Percentiles rank a stretch among this genome's conserved stretches.
Evolutionary conservation across 1,140 invertebrate species (phyloP).

Genomic region (Tetragnatha versicolor): DNA sequence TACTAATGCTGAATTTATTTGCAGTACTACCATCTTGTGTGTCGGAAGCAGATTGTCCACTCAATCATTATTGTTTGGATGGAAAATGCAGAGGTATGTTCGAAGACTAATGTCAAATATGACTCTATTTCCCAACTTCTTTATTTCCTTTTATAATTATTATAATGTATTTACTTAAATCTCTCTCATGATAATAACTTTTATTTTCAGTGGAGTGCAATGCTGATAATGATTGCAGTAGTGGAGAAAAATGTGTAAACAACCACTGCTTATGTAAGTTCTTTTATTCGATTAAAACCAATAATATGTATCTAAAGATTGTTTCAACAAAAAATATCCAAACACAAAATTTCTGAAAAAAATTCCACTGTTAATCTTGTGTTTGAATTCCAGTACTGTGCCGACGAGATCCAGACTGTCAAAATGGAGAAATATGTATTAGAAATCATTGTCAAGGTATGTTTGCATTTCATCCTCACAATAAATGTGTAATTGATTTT

Average conservation of each 20-base stretch:
- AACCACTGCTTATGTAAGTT: conserved; percentile 76
- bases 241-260: conserved; percentile 84
- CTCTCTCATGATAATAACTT: background rate
- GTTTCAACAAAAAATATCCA: background rate
- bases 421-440: conserved; percentile 59
- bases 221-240: conserved; percentile 80
- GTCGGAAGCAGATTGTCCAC: conserved; percentile 88
- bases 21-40: conserved; percentile 73
- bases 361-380: background rate
- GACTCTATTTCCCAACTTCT: background rate
- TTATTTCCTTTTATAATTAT: background rate
- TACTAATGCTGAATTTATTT: conserved; percentile 34
- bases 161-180: background rate
- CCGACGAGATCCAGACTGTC: conserved; percentile 58
- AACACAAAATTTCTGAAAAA: background rate
- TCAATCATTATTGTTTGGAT: conserved; percentile 76
- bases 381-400: conserved; percentile 53
- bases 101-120: no score
- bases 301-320: background rate
- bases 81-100: conserved; percentile 58
- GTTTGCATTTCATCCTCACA: no score
- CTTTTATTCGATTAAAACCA: background rate
- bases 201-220: conserved; percentile 78
- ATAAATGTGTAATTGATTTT: no score
- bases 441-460: conserved; percentile 58